Percentiles rank a stretch among this genome's conserved stretches.
Conservation (phyloP, 2,888 invertebrate genomes). For the Stictocephala bisonia region DNA sequence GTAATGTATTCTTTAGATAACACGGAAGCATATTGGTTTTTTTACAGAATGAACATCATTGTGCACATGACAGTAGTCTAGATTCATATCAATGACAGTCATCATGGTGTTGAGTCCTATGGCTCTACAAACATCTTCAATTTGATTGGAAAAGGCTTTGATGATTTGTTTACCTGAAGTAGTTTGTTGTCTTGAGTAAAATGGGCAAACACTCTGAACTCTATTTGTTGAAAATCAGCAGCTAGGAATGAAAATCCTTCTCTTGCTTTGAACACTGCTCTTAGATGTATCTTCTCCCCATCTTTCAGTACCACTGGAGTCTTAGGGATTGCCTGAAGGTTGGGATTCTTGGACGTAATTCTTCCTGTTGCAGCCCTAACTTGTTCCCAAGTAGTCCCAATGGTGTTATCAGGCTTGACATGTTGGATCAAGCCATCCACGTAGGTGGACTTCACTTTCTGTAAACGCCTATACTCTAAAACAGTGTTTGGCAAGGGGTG, state of each 20-base stretch:
- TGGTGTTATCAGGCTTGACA: slow-evolving; percentile 63
- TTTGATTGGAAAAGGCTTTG: too few species aligned
- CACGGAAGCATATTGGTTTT: too few species aligned
- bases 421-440: slow-evolving; percentile 66
- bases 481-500: slow-evolving; percentile 67
- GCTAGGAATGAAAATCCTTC: slow-evolving; percentile 63
- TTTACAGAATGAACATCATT: too few species aligned
- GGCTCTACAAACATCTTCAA: too few species aligned
- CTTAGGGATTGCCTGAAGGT: slow-evolving; percentile 68
- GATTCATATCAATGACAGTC: too few species aligned
- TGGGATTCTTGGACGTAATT: slow-evolving; percentile 67
- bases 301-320: slow-evolving; percentile 63
- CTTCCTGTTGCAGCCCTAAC: slow-evolving; percentile 68
- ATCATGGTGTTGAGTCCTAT: too few species aligned
- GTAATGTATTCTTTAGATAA: too few species aligned
- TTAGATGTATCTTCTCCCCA: slow-evolving; percentile 63
- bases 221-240: slow-evolving; percentile 68
- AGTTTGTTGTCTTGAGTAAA: slow-evolving; percentile 64
- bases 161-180: slow-evolving; percentile 48
- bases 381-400: slow-evolving; percentile 67
- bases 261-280: slow-evolving; percentile 64
- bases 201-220: slow-evolving; percentile 68
- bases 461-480: slow-evolving; percentile 67
- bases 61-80: too few species aligned
- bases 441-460: slow-evolving; percentile 68